Percentiles rank a stretch among this genome's conserved stretches.
Conservation (phyloP, 2,888 invertebrate species). For the Nymphalis polychloros region DNA sequence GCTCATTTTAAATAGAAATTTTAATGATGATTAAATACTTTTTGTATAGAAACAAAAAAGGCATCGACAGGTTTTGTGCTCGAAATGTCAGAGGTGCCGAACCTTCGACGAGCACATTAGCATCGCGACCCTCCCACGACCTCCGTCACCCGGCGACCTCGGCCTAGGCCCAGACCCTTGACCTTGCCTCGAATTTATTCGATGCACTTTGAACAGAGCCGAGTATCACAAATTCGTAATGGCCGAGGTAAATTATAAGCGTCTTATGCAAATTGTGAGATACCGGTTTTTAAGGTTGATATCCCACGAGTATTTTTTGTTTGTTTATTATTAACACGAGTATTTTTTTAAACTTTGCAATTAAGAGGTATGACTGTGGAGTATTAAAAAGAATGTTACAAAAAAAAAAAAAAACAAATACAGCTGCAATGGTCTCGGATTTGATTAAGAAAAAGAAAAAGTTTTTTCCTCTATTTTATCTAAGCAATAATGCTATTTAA, state of each 20-base stretch:
- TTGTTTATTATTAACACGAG: constrained; percentile 19
- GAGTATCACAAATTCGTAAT: constrained; percentile 38
- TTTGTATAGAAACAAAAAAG: not conserved
- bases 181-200: constrained; percentile 48
- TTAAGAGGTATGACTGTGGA: not conserved
- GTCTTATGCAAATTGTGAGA: constrained; percentile 38
- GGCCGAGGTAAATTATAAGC: constrained; percentile 36
- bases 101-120: constrained; percentile 65
- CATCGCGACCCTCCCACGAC: constrained; percentile 66
- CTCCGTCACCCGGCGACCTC: constrained; percentile 50
- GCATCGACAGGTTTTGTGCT: constrained; percentile 19
- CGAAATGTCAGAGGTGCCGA: constrained; percentile 64
- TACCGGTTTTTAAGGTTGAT: constrained; percentile 32
- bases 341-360: constrained; percentile 1
- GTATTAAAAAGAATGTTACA: not conserved
- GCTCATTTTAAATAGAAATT: not conserved
- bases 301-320: constrained; percentile 24
- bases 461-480: too few species aligned
- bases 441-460: not conserved
- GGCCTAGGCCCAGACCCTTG: constrained; percentile 52
- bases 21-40: not conserved
- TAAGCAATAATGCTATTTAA: too few species aligned
- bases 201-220: constrained; percentile 41
- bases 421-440: not conserved
- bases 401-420: not conserved